phyloP scores from a whole-genome alignment of 2,797 vertebrate species.

The Florisuga fusca region DNA sequence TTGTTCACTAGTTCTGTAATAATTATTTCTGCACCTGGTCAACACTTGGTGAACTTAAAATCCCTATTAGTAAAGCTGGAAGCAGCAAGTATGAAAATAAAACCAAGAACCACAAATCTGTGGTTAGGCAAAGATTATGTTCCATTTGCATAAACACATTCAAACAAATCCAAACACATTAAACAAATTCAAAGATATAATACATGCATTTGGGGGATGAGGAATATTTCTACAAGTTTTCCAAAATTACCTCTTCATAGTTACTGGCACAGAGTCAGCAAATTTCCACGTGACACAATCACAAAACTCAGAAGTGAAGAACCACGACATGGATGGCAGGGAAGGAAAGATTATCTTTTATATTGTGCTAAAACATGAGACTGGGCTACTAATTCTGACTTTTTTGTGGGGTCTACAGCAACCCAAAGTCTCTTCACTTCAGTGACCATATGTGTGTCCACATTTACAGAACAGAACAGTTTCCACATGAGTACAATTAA shows the following conservation, averaged over 20 bases:
- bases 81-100: background rate
- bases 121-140: background rate
- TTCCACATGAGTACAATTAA: background rate
- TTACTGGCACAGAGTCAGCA: background rate
- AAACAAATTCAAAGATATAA: too few relatives aligned
- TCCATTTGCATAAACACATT: background rate
- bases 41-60: background rate
- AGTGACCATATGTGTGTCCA: background rate
- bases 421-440: background rate
- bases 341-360: accelerated
- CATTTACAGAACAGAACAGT: background rate
- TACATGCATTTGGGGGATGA: background rate
- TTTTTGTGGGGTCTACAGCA: background rate
- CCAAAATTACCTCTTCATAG: background rate
- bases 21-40: background rate
- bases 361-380: background rate
- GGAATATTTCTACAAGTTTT: background rate
- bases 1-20: background rate
- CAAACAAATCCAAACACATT: too few relatives aligned
- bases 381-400: background rate
- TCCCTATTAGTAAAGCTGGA: background rate
- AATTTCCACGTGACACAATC: background rate
- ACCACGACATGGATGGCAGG: background rate
- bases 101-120: background rate
- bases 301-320: background rate